Base-by-base conservation (phyloP, 1,140 invertebrate species). In the Leptinotarsa texana region DNA sequence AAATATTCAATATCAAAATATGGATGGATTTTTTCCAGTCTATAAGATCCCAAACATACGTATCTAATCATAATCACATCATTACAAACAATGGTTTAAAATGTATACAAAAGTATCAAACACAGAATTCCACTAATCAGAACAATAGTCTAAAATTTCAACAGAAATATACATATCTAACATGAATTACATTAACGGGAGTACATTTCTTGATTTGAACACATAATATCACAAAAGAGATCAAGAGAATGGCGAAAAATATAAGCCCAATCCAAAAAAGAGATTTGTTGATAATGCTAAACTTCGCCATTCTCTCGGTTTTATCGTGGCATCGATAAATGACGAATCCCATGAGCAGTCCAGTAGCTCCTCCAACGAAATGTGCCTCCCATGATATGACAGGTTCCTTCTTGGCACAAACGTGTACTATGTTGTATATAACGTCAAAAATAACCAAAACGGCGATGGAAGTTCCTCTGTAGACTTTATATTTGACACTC, bases 281-380 rank as follows among this genome's bases (percentile, higher is more conserved):
- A 22, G 70, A 18, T 71, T 63, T 79, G 33, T 69, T 72, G 4
- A 63, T 27, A 61, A 48, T 74, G 22, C 15, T 15, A 15, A 15
- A 49, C 22, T 68, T 22, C 47, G 42, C 21, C 22, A n/a, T 18
- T 68, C 48, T 49, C 6, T 48, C 73, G 18, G 51, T 27, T 24
- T 21, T 22, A n/a, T 27, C 27, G 33, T 80, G 15, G 22, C 72
- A 73, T 72, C 74, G 76, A 27, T 78, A 93, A 3, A 94, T 86
- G 4, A 95, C 86, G 48, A 96, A 89, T 1, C 94, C 95, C n/a
- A 95, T 82, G 2, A 94, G 87, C 0, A 96, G 85, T 1, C 95
- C 96, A 3, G 91, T 90, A 1, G 93, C 78, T 1, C 93, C 94
- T 11, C 95, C 96, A 22, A 92, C 91, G 24, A 93, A 84, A 75